phyloP scores from a whole-genome alignment of 2,113 vertebrate genomes.

The Sitta europaea region DNA sequence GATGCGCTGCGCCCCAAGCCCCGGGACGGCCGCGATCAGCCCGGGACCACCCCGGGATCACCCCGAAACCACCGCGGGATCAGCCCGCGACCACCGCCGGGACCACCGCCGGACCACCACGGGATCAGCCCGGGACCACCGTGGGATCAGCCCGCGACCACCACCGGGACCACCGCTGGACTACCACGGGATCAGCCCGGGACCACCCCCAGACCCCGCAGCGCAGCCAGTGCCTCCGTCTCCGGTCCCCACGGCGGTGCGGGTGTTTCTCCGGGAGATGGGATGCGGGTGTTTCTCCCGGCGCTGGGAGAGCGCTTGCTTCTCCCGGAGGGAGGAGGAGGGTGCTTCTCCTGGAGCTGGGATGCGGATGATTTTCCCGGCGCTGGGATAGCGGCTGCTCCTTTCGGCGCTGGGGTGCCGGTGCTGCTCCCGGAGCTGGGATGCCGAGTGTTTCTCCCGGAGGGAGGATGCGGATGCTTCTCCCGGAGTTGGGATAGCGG shows the following conservation, averaged over 20 bases:
- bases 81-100: no score
- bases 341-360: background rate
- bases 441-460: background rate
- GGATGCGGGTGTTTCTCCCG: background rate
- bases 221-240: background rate
- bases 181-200: background rate
- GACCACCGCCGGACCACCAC: no score
- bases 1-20: no score
- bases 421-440: no score
- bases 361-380: background rate
- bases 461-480: background rate
- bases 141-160: no score
- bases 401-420: no score
- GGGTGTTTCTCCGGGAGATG: background rate
- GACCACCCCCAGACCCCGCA: background rate
- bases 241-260: background rate
- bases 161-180: no score
- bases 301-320: background rate
- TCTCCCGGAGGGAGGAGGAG: no score
- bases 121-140: background rate
- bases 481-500: no score
- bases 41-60: no score
- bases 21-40: no score
- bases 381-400: rapidly evolving
- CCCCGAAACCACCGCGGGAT: no score